Evolutionary conservation across 2,888 invertebrate species (phyloP).

Genomic region (Malthinus flaveolus): DNA sequence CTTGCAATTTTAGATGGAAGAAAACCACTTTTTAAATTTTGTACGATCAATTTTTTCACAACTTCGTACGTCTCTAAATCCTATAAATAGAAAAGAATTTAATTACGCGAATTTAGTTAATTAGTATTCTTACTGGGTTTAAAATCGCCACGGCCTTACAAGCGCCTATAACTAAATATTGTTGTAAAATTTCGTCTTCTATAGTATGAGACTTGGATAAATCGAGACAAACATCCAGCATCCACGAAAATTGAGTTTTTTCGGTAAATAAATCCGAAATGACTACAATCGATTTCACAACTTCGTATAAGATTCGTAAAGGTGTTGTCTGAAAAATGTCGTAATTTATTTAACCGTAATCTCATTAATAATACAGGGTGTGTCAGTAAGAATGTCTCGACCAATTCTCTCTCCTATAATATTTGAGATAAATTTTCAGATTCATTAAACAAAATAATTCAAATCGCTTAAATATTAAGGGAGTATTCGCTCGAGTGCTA

Average conservation of each 20-base stretch:
- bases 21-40: constrained; percentile 64
- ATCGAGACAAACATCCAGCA: constrained; percentile 71
- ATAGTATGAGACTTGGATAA: constrained; percentile 66
- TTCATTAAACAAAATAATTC: too few relatives aligned
- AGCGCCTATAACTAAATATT: constrained; percentile 68
- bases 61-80: constrained; percentile 63
- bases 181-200: constrained; percentile 78
- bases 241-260: constrained; percentile 76
- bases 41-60: constrained; percentile 63
- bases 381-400: too few relatives aligned
- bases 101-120: neutral
- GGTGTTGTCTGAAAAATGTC: constrained; percentile 51
- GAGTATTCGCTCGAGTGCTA: too few relatives aligned
- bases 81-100: constrained; percentile 45
- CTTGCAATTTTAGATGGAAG: constrained; percentile 65
- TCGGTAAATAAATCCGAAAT: constrained; percentile 79
- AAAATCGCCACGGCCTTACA: constrained; percentile 71
- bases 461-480: too few relatives aligned
- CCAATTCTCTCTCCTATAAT: too few relatives aligned
- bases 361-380: neutral
- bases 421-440: too few relatives aligned
- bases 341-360: neutral
- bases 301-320: constrained; percentile 59
- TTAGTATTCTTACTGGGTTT: constrained; percentile 56
- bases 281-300: constrained; percentile 67